Evolutionary conservation across 2,888 invertebrate genomes (phyloP), one percentile per base, ranked within the genome.

Genomic region (Alitta virens): DNA sequence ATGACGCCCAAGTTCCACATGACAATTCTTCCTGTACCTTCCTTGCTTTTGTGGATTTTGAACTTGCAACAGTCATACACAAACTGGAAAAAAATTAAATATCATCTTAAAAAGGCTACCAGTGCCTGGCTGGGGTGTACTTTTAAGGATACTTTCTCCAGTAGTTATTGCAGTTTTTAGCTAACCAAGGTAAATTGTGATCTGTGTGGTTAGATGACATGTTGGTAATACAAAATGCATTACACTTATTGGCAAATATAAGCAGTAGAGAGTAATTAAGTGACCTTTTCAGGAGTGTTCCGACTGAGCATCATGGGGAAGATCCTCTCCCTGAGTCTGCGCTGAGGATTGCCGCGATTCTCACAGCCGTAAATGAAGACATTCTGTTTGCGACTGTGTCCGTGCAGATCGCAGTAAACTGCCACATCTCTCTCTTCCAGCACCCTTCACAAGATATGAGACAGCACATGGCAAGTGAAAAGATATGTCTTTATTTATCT

Each of bases 1-100:
- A 90, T 89, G 52, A 95, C 91, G 25, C 95, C 95, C 86, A 95
- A 88, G 86, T 94, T 91, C 94, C 94, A 95, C 75, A 94, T 90
- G 0, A 95, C 94, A 9, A 96, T 91, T 63, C 96, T 85, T 5
- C 95, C 95, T 0, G 95, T 95, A 2, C 95, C 95, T 84, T 95
- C 95, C 84, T 95, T 95, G 74, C 90, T 91, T 68, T 92, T 89
- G 82, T 95, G 94, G 71, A 96, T 89, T 77, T 92, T 89, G 82
- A 95, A 96, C 84, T 93, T 94, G 83, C 95, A 96, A 78, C 89
- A 90, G 84, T 94, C 92, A 81, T 93, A 96, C 14, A 91, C 92
- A 84, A 96, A 96, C 94, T 76, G 72, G 51, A 73, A 83, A 23
- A 23, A 52, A 21, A 16, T 16, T 52, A n/a, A n/a, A n/a, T n/a